phyloP scores from a whole-genome alignment of 2,797 vertebrate genomes.

The Anguilla pacifica region DNA sequence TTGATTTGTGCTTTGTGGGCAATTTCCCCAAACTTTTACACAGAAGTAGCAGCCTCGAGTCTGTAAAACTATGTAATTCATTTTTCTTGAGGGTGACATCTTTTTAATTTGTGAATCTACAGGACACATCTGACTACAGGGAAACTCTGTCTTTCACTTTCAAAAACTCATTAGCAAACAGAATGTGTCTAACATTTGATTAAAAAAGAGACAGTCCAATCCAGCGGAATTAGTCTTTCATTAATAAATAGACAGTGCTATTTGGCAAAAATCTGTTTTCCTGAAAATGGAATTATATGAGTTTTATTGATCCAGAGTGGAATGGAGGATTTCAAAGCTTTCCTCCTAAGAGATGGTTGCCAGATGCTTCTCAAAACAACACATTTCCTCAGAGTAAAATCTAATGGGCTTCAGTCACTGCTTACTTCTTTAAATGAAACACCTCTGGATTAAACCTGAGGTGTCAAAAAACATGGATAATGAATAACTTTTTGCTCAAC shows the following conservation, averaged over 20 bases:
- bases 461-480: not conserved
- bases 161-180: conserved; percentile 7
- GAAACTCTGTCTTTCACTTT: not conserved
- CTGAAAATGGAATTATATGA: not conserved
- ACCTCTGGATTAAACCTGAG: not conserved
- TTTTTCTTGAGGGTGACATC: not conserved
- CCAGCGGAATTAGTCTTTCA: not conserved
- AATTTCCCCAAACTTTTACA: not conserved
- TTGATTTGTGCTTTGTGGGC: not conserved
- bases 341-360: not conserved
- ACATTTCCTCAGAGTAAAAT: not conserved
- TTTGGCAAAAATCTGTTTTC: not conserved
- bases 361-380: not conserved
- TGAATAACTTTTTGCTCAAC: not conserved
- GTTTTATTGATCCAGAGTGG: not conserved
- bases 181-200: not conserved
- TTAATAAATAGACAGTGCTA: not conserved
- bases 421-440: not conserved
- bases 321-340: not conserved
- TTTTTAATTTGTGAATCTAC: not conserved
- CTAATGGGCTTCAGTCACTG: not conserved
- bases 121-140: not conserved
- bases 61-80: not conserved
- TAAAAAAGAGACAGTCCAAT: not conserved
- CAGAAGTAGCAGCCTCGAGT: not conserved